Conservation (phyloP, 2,888 invertebrate species). For the Amblyjoppa fuscipennis region DNA sequence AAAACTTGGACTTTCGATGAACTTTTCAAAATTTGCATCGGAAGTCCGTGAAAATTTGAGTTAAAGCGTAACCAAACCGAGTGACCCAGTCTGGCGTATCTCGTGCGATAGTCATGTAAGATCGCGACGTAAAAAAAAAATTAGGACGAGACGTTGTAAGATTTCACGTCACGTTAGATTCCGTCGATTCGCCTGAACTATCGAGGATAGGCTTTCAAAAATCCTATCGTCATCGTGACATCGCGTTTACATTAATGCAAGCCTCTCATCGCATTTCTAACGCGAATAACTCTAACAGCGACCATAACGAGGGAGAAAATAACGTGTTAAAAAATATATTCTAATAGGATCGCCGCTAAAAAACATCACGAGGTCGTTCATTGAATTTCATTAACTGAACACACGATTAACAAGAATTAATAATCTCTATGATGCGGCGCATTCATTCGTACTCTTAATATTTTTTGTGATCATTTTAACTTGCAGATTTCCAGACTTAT, state of each 20-base stretch:
- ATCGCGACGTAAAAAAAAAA: constrained; percentile 14
- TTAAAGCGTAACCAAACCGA: neutral
- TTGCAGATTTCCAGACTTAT: constrained; percentile 93
- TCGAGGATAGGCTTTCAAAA: neutral
- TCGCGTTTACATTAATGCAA: constrained; percentile 23
- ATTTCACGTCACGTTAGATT: constrained; percentile 32
- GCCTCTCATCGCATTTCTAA: constrained; percentile 67
- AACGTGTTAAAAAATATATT: neutral
- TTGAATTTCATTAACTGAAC: constrained; percentile 10
- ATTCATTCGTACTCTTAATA: constrained; percentile 20
- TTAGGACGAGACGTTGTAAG: constrained; percentile 24
- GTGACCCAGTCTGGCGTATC: neutral
- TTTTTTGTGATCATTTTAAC: constrained; percentile 66
- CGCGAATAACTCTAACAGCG: constrained; percentile 55
- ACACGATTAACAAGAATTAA: neutral
- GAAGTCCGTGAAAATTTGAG: neutral
- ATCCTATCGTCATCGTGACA: neutral
- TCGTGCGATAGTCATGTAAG: constrained; percentile 8
- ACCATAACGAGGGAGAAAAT: constrained; percentile 18
- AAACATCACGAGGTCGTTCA: constrained; percentile 1
- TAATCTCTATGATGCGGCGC: neutral
- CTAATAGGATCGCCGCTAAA: constrained; percentile 9
- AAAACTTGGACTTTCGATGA: neutral
- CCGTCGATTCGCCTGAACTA: neutral
- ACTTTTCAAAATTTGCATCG: neutral